Evolutionary conservation across 92 coral and sea anemone genomes (phyloP), one percentile per base, ranked within the genome.

Genomic region (Meandrina meandrites): DNA sequence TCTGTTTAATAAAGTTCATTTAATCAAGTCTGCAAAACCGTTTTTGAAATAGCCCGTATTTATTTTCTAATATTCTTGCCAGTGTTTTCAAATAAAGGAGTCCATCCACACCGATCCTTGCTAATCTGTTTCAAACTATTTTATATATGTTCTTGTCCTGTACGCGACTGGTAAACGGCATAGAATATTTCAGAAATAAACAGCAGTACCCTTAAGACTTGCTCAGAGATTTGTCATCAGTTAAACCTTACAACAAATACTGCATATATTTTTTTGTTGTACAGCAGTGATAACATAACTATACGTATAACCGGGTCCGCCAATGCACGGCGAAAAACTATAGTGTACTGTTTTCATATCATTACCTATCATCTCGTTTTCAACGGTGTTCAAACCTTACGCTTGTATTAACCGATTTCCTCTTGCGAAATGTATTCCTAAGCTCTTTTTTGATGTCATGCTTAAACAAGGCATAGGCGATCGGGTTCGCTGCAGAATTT

Each of bases 391-490:
- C 58, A 82, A 31, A 32, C 79, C 86, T 10, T 51, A 50, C n/a
- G n/a, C 67, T 21, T 0, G 22, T 12, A 22, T 54, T 1, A 45
- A 3, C 70, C 28, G 47, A 5, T 22, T 51, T 69, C 67, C 11
- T 19, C 22, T 34, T 67, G 24, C 36, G 48, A 71, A 69, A 50
- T 70, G 36, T 30, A 8, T 40, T 75, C 87, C 42, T 56, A 5
- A 84, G 36, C 74, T 84, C 87, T 75, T 47, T 74, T 45, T 58
- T 74, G 37, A 84, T 74, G 81, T 84, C 87, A 35, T 81, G 32
- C 60, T 84, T 84, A 42, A 73, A 84, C 48, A 84, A 84, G 58
- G 87, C 87, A 57, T 84, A 84, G 16, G 87, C 87, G 40, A 84
- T 74, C 27, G 87, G 87, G 64, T 84, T 84, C 9, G 35, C 73